phyloP scores from a whole-genome alignment of 1,140 invertebrate species.

The Mya arenaria region DNA sequence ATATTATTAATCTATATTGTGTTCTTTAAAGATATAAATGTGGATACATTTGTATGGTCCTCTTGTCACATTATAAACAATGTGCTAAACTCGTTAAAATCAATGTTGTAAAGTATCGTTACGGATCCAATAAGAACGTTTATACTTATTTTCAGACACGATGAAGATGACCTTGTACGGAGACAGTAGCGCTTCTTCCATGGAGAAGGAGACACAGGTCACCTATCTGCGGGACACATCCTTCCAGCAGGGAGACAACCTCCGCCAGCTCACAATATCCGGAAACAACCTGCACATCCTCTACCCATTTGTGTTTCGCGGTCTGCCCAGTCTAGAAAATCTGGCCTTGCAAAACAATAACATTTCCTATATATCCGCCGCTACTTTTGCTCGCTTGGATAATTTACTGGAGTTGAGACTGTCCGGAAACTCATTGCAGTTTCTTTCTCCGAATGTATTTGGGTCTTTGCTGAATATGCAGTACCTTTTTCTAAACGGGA shows the following conservation, averaged over 20 bases:
- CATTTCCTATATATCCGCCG: slow-evolving; percentile 49
- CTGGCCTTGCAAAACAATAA: slow-evolving; percentile 59
- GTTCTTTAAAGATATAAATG: no score
- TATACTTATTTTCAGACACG: slow-evolving; percentile 28
- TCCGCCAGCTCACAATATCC: slow-evolving; percentile 49
- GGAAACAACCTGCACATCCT: slow-evolving; percentile 53
- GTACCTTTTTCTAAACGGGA: slow-evolving; percentile 52
- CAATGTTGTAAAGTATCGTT: no score
- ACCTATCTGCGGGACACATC: slow-evolving; percentile 34
- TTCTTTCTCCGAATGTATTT: slow-evolving; percentile 41
- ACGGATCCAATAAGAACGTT: no score
- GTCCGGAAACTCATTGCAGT: slow-evolving; percentile 48
- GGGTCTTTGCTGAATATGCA: slow-evolving; percentile 13
- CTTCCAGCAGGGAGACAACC: slow-evolving; percentile 15
- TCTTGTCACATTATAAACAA: no score
- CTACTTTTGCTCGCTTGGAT: slow-evolving; percentile 20
- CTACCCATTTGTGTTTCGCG: slow-evolving; percentile 40
- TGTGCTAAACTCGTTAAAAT: no score
- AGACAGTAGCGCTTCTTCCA: slow-evolving; percentile 33
- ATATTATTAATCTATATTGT: no score
- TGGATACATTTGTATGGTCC: no score
- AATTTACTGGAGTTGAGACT: slow-evolving; percentile 52
- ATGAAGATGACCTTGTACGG: slow-evolving; percentile 43
- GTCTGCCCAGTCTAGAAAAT: slow-evolving; percentile 29
- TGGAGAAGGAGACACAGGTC: slow-evolving; percentile 7